Base-by-base conservation (phyloP, 2,888 invertebrate genomes). In the Drosophila pseudotakahashii region DNA sequence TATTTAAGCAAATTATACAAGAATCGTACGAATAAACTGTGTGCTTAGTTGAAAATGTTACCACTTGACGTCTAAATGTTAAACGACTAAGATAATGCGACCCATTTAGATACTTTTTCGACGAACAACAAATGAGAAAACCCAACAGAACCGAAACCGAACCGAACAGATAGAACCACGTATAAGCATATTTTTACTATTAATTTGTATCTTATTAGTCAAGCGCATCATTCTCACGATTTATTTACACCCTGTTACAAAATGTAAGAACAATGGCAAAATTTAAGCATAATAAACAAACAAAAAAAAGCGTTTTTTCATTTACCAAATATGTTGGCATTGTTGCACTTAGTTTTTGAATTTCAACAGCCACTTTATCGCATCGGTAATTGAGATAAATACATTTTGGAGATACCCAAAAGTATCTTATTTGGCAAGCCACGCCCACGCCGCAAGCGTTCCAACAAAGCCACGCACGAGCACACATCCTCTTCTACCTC, bases 161-260 rank as follows among this genome's bases (percentile, higher is more conserved):
- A 52, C 44, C 2, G 69, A 66, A 37, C 39, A 30, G 59, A 34
- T 39, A 52, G 32, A 32, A 48, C 41, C 52, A 61, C 61, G 36
- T 60, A 60, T 70, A 57, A 67, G 70, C 66, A 69, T 67, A 67
- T 47, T 67, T 55, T 53, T 70, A 71, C 42, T 72, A 64, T 61
- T 88, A 82, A 81, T 84, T 89, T 79, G 75, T 87, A 81, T 57
- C 55, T 62, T 72, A 67, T 72, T 84, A 78, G 78, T 77, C 64
- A 70, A 80, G 64, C 73, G 84, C 89, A 83, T 80, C 73, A 83
- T 74, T 86, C 87, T 83, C 82, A 83, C 82, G 80, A 83, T 73
- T 83, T 86, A 88, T 83, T 83, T 83, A 83, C 82, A 88, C 88
- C 73, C 78, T 82, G 80, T 86, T 88, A 89, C 77, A 73, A 79